These are phyloP conservation scores for Myoxocephalus aenaeus DNA, from an alignment of 2,797 vertebrate species.

Conservation along the genomic window DNA sequence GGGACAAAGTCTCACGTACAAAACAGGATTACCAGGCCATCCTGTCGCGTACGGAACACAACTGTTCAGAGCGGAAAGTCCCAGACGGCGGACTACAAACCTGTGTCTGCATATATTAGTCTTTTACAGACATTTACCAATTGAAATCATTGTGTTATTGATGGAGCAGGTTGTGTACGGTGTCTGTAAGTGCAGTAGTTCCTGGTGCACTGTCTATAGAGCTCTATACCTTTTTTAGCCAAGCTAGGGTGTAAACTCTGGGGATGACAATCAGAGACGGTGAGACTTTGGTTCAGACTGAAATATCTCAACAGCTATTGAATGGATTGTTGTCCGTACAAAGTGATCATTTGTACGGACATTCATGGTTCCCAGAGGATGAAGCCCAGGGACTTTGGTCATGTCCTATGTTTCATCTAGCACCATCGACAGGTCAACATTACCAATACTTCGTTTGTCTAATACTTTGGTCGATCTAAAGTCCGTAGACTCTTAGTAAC, in stretches of 20 bases:
- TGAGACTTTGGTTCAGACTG: background rate
- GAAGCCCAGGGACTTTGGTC: background rate
- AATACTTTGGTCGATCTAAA: background rate
- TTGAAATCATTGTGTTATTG: background rate
- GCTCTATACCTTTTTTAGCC: background rate
- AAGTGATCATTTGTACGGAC: background rate
- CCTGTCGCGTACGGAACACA: constrained; percentile 13
- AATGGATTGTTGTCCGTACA: background rate
- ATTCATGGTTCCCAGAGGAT: background rate
- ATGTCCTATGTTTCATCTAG: background rate
- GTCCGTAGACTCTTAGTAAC: background rate
- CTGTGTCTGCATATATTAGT: constrained; percentile 10
- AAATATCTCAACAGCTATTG: background rate
- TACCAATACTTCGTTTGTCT: background rate
- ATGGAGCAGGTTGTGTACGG: background rate
- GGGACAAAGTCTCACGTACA: constrained; percentile 20
- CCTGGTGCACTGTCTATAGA: background rate
- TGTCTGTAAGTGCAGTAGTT: background rate
- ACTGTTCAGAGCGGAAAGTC: constrained; percentile 11
- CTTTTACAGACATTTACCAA: background rate
- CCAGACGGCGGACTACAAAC: background rate
- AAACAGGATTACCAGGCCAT: constrained; percentile 18
- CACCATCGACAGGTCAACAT: background rate
- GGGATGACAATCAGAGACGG: background rate
- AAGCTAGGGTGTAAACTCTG: background rate